Conservation (phyloP, 2,888 invertebrate species). For the Troglohyphantes excavatus region DNA sequence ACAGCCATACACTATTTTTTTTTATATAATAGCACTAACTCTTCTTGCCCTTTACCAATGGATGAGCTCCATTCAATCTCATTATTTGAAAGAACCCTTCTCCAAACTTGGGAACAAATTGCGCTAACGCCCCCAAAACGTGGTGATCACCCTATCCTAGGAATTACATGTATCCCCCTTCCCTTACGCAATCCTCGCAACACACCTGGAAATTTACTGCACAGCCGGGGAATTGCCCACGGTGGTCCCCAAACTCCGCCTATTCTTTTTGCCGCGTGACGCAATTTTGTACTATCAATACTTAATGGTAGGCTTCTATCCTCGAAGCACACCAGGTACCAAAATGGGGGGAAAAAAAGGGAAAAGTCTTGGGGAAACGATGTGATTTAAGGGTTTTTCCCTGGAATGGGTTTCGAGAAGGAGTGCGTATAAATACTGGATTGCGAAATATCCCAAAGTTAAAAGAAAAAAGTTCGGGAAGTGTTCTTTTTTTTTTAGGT, state of each 20-base stretch:
- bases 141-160: conserved; percentile 35
- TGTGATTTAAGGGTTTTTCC: conserved; percentile 49
- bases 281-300: conserved; percentile 51
- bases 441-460: conserved; percentile 7
- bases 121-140: background rate
- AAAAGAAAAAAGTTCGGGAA: conserved; percentile 1
- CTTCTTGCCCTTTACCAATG: too few species aligned
- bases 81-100: background rate
- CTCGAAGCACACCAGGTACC: too few species aligned
- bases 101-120: background rate
- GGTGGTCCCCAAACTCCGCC: background rate
- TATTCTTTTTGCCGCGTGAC: conserved; percentile 53
- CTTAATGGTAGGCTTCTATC: conserved; percentile 46
- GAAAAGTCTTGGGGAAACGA: background rate
- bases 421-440: conserved; percentile 36
- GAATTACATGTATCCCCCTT: conserved; percentile 30
- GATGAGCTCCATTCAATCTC: background rate
- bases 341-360: background rate
- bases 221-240: conserved; percentile 2
- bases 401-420: conserved; percentile 8
- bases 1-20: too few species aligned
- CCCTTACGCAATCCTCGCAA: background rate
- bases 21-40: too few species aligned
- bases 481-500: background rate
- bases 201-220: conserved; percentile 42